A percentile compares a stretch with the other conserved stretches of the same genome.
Conservation (phyloP, 2,797 vertebrate species). For the Arctocebus calabarensis region DNA sequence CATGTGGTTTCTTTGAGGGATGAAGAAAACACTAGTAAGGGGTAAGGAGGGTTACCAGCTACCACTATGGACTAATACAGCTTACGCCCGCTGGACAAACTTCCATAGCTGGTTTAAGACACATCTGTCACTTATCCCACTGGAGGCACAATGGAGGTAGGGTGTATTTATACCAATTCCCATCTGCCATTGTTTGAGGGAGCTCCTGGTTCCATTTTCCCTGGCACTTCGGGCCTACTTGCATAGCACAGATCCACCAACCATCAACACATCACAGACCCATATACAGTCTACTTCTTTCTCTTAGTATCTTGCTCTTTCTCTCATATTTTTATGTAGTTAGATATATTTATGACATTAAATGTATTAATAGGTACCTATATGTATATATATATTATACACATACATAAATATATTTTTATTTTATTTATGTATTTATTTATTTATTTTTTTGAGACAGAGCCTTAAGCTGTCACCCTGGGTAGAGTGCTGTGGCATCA, state of each 20-base stretch:
- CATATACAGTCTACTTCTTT: background rate
- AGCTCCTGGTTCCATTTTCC: background rate
- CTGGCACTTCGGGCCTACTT: background rate
- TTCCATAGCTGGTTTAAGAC: too few relatives aligned
- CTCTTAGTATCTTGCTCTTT: background rate
- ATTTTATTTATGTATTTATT: background rate
- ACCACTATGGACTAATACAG: background rate
- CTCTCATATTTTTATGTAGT: background rate
- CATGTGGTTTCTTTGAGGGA: background rate
- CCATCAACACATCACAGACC: background rate
- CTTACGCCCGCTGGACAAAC: background rate
- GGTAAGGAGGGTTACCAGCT: background rate
- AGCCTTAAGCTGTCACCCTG: too few relatives aligned
- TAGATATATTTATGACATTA: background rate
- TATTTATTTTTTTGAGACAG: too few relatives aligned
- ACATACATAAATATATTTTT: background rate
- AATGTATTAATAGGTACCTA: background rate
- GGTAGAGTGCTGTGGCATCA: too few relatives aligned
- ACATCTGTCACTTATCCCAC: background rate
- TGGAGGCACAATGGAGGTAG: background rate
- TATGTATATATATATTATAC: background rate
- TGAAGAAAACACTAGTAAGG: background rate
- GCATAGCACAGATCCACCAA: background rate
- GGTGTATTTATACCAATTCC: background rate
- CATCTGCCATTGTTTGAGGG: background rate